Evolutionary conservation across 2,113 vertebrate genomes (phyloP), one percentile per base, ranked within the genome.

Genomic region (Psettodes erumei): DNA sequence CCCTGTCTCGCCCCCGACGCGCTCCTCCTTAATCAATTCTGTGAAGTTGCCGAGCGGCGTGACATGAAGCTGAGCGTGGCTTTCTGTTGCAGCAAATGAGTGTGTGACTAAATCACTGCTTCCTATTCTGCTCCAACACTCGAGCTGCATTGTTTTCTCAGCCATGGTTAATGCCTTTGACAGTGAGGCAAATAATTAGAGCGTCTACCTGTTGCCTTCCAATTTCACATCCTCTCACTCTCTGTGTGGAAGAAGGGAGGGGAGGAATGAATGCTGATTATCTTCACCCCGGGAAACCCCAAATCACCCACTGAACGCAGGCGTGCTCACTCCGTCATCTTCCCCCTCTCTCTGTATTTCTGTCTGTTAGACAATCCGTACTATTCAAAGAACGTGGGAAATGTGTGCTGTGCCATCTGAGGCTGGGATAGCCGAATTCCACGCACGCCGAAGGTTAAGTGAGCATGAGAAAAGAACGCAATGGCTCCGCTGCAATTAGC

Each of bases 151-250:
- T 88, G 85, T 86, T 82, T 84, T 75, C 70, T 48, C 81, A 75
- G 83, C 76, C 83, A 53, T 48, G 67, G 78, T 80, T 84, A 82
- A 88, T 82, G 79, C 73, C 67, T 88, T 86, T 84, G 83, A 90
- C 83, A 81, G 88, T 25, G 79, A 84, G 73, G 78, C 75, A 82
- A 86, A 88, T 84, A 80, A 90, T 82, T 80, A 78, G 48, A 83
- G 65, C 0, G 37, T 73, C 75, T 82, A 86, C 83, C 85, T 84
- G 81, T 86, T 88, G 75, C 67, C 75, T 82, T 62, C 50, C 58
- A 68, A 75, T 83, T 81, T 73, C 60, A 78, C 33, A 8, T 85
- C 68, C 54, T 81, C 74, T 60, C 47, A 64, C 38, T 64, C 67
- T 66, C 63, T 77, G 70, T 45, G 71, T 61, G 70, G 64, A 79